phyloP scores from a whole-genome alignment of 2,113 vertebrate species.

The Datnioides undecimradiatus region DNA sequence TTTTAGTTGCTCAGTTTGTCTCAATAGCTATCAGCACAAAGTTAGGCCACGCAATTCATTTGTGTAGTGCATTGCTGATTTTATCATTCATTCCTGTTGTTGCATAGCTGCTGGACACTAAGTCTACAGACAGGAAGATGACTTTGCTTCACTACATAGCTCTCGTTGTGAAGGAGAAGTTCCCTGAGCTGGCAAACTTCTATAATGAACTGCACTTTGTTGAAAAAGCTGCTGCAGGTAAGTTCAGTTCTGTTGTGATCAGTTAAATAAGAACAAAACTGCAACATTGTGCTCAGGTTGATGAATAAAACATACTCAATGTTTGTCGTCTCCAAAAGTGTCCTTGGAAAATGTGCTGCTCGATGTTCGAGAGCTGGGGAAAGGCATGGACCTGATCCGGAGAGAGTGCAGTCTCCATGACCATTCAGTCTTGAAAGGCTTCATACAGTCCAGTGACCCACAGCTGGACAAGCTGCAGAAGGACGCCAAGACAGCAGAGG shows the following conservation, averaged over 20 bases:
- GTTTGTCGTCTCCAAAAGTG: constrained; percentile 79
- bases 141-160: constrained; percentile 97
- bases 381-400: constrained; percentile 95
- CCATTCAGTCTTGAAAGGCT: constrained; percentile 89
- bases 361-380: constrained; percentile 95
- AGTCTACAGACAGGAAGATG: constrained; percentile 97
- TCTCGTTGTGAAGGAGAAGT: constrained; percentile 95
- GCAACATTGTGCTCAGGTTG: neutral
- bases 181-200: constrained; percentile 92
- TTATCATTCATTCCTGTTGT: neutral
- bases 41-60: neutral
- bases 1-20: neutral
- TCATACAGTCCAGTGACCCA: constrained; percentile 88
- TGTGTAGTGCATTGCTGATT: constrained; percentile 11
- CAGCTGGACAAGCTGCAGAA: constrained; percentile 94
- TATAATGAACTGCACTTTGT: constrained; percentile 96
- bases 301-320: neutral
- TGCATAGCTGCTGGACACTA: constrained; percentile 94
- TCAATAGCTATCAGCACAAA: neutral
- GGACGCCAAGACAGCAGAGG: constrained; percentile 93
- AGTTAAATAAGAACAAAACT: neutral
- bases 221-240: constrained; percentile 96
- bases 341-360: constrained; percentile 96
- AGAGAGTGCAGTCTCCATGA: constrained; percentile 93
- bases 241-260: constrained; percentile 25